Evolutionary conservation across 1,140 invertebrate species (phyloP), one percentile per base, ranked within the genome.

Genomic region (Berghia stephanieae): DNA sequence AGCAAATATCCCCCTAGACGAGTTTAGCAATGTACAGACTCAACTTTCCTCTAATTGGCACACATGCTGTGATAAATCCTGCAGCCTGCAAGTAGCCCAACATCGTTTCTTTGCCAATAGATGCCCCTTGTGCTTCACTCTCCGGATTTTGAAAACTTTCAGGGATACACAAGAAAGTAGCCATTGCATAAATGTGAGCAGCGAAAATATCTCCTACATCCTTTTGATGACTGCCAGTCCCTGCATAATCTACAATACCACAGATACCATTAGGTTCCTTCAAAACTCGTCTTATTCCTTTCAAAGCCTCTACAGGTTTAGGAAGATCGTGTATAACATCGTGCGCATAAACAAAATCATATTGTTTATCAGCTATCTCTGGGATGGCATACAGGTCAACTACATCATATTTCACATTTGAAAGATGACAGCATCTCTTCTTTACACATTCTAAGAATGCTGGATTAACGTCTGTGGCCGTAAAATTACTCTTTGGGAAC

Each of bases 251-350:
- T 1, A 75, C 43, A 55, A 75, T 40, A 16, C 40, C 63, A 40
- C 60, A 75, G 18, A 75, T 36, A 1, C 72, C 72, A 38, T 34
- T 36, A 2, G 42, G n/a, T 24, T 46, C 6, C 38, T 63, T 60
- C n/a, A 75, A 2, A 2, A 75, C 21, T 6, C 42, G 31, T n/a
- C 42, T 21, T 1, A 75, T 75, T 3, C 52, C 55, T 38, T 75
- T 40, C 3, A 75, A 27, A 43, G 72, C 55, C 13, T 42, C 55
- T 31, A 63, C 40, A 1, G 72, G 72, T 24, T 75, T 43, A 31
- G 72, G 72, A 13, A 75, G 52, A 42, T 63, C 52, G n/a, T 75
- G 72, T 3, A 75, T 75, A 40, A 75, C 72, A 27, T 75, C 52
- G 24, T 18, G n/a, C 27, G 52, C 60, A 40, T 40, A 75, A 10